A percentile compares a stretch with the other conserved stretches of the same genome.
Evolutionary conservation across 2,797 vertebrate species (phyloP).

Genomic region (Setipinna tenuifilis): DNA sequence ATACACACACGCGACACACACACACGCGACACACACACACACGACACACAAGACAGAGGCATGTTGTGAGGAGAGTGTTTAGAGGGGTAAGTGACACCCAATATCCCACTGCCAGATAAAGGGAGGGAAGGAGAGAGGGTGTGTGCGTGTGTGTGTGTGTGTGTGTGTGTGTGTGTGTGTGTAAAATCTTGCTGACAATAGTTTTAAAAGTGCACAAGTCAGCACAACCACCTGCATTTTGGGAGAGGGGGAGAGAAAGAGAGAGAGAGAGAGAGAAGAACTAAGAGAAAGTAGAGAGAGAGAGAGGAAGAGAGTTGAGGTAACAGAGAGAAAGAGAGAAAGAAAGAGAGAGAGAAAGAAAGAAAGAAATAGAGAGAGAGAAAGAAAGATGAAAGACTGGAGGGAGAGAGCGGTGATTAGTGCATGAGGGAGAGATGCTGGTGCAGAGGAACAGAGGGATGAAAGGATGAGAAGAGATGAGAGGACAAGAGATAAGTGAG

Average conservation of each 20-base stretch:
- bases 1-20: no score
- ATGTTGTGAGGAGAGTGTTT: background rate
- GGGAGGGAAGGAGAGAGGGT: background rate
- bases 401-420: background rate
- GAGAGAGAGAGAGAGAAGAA: constrained; percentile 36
- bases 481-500: background rate
- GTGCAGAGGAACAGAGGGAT: background rate
- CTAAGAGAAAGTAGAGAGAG: background rate
- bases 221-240: constrained; percentile 30
- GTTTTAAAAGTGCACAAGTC: constrained; percentile 36
- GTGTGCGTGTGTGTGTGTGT: background rate
- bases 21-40: background rate
- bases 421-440: background rate
- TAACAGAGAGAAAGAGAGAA: constrained; percentile 44
- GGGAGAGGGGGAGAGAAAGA: constrained; percentile 45
- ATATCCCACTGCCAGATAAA: constrained; percentile 39
- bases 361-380: background rate
- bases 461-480: background rate
- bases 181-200: constrained; percentile 28
- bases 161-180: background rate
- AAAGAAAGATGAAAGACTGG: background rate
- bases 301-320: background rate
- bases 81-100: background rate
- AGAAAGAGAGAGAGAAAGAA: constrained; percentile 38
- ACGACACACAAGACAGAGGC: background rate